Percentiles rank a stretch among this genome's conserved stretches.
Evolutionary conservation across 1,140 invertebrate genomes (phyloP).

Genomic region (Diprion similis): DNA sequence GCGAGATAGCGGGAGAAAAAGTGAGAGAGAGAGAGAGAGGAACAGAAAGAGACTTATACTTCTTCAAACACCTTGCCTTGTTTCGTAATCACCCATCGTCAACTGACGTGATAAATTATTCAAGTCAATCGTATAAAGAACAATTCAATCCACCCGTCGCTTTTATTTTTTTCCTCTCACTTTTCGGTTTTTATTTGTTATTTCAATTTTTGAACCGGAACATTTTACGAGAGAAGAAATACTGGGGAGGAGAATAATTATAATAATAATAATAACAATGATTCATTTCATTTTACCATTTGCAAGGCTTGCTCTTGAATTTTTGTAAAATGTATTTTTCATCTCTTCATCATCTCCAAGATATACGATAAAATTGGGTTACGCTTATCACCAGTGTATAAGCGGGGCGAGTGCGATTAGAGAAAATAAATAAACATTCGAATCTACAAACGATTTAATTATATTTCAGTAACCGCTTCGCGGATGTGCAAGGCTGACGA

Average conservation of each 20-base stretch:
- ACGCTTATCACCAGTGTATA: too few relatives aligned
- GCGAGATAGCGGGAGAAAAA: slow-evolving; percentile 17
- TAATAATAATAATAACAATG: background rate
- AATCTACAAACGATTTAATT: too few relatives aligned
- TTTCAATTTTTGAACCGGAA: background rate
- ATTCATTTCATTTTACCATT: too few relatives aligned
- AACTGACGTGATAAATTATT: background rate
- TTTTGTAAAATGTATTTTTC: too few relatives aligned
- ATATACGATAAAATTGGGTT: background rate
- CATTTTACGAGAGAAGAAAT: background rate
- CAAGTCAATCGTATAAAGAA: too few relatives aligned
- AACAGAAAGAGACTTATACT: slow-evolving; percentile 5
- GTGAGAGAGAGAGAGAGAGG: slow-evolving; percentile 19
- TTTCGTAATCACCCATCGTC: background rate
- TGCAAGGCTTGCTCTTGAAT: too few relatives aligned
- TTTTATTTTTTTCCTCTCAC: too few relatives aligned
- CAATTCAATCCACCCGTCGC: too few relatives aligned
- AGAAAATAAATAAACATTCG: too few relatives aligned
- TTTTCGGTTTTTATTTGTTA: background rate
- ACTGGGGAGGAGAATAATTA: background rate
- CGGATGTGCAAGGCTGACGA: background rate
- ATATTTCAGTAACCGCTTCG: too few relatives aligned
- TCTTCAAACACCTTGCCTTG: background rate
- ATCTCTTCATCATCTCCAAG: too few relatives aligned
- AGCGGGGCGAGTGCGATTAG: too few relatives aligned